Conservation (phyloP, 2,888 invertebrate genomes). For the Noctua pronuba region DNA sequence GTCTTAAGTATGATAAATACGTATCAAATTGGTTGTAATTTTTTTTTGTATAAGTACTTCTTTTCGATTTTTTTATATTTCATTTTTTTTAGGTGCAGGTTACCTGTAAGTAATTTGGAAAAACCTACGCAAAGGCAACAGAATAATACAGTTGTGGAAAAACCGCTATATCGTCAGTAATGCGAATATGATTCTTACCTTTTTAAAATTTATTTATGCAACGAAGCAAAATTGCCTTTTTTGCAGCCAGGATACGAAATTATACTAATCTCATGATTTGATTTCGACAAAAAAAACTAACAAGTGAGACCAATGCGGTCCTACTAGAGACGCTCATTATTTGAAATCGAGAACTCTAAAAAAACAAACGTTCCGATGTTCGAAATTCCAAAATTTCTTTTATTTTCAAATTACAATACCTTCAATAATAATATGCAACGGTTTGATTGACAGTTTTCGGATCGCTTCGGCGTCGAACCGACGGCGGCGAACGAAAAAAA, state of each 20-base stretch:
- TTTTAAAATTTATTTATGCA: not conserved
- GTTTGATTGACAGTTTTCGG: constrained; percentile 71
- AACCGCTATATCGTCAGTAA: not conserved
- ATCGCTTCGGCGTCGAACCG: constrained; percentile 66
- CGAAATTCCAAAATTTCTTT: constrained; percentile 68
- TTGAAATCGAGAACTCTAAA: constrained; percentile 62
- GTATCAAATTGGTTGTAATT: not conserved
- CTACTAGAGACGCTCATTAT: constrained; percentile 59
- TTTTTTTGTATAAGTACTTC: not conserved
- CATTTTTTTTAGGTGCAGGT: not conserved
- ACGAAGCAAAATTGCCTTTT: constrained; percentile 28
- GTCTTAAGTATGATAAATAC: not conserved
- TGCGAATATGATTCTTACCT: not conserved
- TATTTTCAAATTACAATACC: constrained; percentile 71
- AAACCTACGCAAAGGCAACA: no score
- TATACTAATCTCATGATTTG: constrained; percentile 40
- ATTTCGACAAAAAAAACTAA: constrained; percentile 49
- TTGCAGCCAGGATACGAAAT: constrained; percentile 31
- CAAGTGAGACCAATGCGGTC: constrained; percentile 41
- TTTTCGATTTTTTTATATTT: no score
- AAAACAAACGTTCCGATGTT: constrained; percentile 62
- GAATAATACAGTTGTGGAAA: not conserved
- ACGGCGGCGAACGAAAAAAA: constrained; percentile 65
- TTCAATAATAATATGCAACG: constrained; percentile 70
- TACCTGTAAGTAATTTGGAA: not conserved